These are phyloP conservation scores for Colletes gigas DNA, from an alignment of 1,140 invertebrate genomes.

Conservation along the genomic window DNA sequence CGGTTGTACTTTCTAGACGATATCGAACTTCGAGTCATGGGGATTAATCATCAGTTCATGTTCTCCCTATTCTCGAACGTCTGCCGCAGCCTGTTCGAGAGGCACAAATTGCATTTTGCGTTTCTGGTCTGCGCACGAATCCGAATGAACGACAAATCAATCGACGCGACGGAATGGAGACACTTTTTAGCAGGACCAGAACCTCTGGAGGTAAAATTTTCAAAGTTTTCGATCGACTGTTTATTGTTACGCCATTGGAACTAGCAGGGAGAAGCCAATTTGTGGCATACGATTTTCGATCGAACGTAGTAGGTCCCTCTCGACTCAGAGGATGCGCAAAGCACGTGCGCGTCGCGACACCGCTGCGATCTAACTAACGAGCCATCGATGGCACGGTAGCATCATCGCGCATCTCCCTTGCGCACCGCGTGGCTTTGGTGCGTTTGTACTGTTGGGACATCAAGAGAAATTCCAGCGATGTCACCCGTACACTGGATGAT, in stretches of 20 bases:
- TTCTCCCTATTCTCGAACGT: constrained; percentile 86
- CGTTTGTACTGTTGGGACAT: too few relatives aligned
- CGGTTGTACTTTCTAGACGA: constrained; percentile 81
- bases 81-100: constrained; percentile 88
- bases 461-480: too few relatives aligned
- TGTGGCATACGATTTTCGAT: too few relatives aligned
- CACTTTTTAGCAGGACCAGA: constrained; percentile 82
- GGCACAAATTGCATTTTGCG: constrained; percentile 87
- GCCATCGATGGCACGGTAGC: too few relatives aligned
- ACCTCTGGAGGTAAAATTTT: constrained; percentile 50
- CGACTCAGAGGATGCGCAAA: too few relatives aligned
- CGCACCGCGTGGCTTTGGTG: too few relatives aligned
- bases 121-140: constrained; percentile 83
- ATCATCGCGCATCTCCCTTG: too few relatives aligned
- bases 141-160: constrained; percentile 75
- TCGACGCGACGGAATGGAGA: constrained; percentile 84
- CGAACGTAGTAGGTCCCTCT: too few relatives aligned
- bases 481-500: too few relatives aligned
- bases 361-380: too few relatives aligned
- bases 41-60: constrained; percentile 86
- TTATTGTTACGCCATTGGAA: background rate
- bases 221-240: background rate
- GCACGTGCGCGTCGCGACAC: too few relatives aligned
- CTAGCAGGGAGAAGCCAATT: too few relatives aligned
- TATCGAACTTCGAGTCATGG: constrained; percentile 83